Conservation (phyloP, 2,888 invertebrate species). For the Lithosia quadra region DNA sequence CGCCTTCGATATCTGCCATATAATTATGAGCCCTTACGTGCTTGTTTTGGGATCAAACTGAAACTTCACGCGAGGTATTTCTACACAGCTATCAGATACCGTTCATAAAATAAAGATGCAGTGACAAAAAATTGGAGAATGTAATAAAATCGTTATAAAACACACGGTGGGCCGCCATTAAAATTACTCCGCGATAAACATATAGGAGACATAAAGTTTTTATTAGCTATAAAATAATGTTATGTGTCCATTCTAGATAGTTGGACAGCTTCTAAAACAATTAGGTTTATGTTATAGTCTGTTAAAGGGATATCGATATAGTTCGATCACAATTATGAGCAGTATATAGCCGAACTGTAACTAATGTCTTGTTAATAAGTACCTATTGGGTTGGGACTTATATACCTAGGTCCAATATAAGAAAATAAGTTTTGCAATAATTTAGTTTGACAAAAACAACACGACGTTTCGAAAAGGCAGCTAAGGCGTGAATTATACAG, state of each 20-base stretch:
- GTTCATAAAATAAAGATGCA: conserved; percentile 21
- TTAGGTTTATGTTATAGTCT: conserved; percentile 42
- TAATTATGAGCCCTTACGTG: neutral
- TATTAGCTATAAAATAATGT: conserved; percentile 68
- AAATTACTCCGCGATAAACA: conserved; percentile 76
- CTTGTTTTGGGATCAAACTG: neutral
- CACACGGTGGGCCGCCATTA: conserved; percentile 80
- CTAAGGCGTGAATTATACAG: too few species aligned
- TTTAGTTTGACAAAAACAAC: too few species aligned
- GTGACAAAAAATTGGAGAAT: conserved; percentile 59
- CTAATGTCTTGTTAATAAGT: neutral
- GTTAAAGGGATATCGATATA: conserved; percentile 13
- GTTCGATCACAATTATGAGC: neutral
- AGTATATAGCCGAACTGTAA: neutral
- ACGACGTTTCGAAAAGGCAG: too few species aligned
- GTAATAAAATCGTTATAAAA: conserved; percentile 70
- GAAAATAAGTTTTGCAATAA: too few species aligned
- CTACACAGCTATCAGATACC: neutral
- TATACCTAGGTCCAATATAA: too few species aligned
- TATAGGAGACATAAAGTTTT: conserved; percentile 68
- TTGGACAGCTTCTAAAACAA: conserved; percentile 56
- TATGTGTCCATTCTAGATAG: conserved; percentile 68
- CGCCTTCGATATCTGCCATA: neutral
- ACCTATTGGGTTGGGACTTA: too few species aligned
- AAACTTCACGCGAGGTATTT: neutral